Base-by-base conservation (phyloP, 2,797 vertebrate genomes). In the Valencia hispanica region DNA sequence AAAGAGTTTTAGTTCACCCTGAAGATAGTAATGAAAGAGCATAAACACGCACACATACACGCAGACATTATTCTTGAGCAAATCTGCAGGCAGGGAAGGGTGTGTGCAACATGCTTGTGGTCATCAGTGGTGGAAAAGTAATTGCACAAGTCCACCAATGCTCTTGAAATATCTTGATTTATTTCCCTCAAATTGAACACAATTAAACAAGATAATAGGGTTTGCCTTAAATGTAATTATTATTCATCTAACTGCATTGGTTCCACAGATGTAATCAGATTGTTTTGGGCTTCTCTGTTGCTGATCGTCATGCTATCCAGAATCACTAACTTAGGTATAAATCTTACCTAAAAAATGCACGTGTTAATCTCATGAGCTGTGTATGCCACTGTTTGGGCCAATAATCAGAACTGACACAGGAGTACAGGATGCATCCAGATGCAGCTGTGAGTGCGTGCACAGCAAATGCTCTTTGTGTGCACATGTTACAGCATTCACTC, bases 81-180 rank as follows among this genome's bases (percentile, higher is more conserved):
- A 87, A 81, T n/a, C 73, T 65, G 68, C 84, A 79, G 86, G 87
- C 82, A 84, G 81, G 77, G 83, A 74, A 78, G 92, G 92, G 89
- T 87, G 90, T 93, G 87, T 80, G 34, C 82, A 82, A 77, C 84
- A 82, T 88, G 82, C 79, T 82, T 91, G 89, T 91, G 92, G 92
- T 85, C 85, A 87, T 89, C 80, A 70, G 61, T 71, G 74, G 57
- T 75, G 80, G 30, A 77, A 89, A 79, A 68, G 84, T 88, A 88
- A 89, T 93, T 89, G 83, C 78, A 86, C 72, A 66, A 85, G 78
- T 81, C 73, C 69, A 77, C 73, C 45, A 45, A 84, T 75, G 81
- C 57, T 72, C 76, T 87, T 63, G 34, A 80, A 88, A 90, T 80
- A 85, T 80, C 80, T 74, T 79, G 41, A 89, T 88, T 81, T 84